phyloP scores from a whole-genome alignment of 2,888 invertebrate species.

The Drosophila aldrichi region DNA sequence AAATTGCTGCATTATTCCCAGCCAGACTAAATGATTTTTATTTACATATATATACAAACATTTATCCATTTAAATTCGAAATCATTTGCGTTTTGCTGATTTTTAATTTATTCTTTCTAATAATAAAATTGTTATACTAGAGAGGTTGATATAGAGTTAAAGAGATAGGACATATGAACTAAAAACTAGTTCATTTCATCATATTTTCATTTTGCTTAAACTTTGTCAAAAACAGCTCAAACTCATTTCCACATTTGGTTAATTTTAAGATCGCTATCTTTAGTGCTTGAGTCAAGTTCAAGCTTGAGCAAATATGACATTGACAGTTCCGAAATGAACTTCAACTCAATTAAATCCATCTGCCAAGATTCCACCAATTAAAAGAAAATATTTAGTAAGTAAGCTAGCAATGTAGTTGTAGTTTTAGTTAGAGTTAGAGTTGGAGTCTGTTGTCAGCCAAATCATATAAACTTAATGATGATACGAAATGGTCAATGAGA shows the following conservation, averaged over 20 bases:
- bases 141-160: too few species aligned
- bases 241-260: neutral
- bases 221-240: neutral
- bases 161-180: neutral
- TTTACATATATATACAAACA: constrained; percentile 10
- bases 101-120: constrained; percentile 25
- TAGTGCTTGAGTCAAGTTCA: neutral
- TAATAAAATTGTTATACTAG: too few species aligned
- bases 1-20: constrained; percentile 34
- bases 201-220: neutral
- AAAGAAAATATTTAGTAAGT: constrained; percentile 40
- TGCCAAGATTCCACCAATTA: constrained; percentile 46
- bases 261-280: neutral
- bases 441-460: constrained; percentile 12
- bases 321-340: neutral
- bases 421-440: constrained; percentile 16
- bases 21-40: constrained; percentile 9
- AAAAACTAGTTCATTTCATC: constrained; percentile 1
- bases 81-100: constrained; percentile 16
- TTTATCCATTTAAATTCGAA: neutral
- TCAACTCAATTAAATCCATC: neutral
- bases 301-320: neutral
- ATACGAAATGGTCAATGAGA: constrained; percentile 62
- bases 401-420: constrained; percentile 22
- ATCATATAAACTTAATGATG: constrained; percentile 60